These are phyloP conservation scores for Drosophila multiciliata DNA, from an alignment of 2,888 invertebrate species.

Conservation along the genomic window DNA sequence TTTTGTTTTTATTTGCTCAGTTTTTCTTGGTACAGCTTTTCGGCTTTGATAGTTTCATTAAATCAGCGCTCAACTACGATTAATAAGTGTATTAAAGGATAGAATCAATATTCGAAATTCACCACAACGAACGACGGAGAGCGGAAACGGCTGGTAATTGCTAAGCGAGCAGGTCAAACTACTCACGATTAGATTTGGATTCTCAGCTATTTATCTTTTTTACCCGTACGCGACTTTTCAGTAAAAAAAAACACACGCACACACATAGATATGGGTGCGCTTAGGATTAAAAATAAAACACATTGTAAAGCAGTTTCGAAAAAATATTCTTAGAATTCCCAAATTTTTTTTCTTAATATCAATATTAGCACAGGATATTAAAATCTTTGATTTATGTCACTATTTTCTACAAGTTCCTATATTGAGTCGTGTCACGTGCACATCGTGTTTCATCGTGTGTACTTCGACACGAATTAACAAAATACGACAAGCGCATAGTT, in stretches of 20 bases:
- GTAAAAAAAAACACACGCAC: not conserved
- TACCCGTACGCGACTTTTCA: conserved; percentile 14
- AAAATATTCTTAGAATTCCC: not conserved
- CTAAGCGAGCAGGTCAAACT: conserved; percentile 12
- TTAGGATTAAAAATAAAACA: not conserved
- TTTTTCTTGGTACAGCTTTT: not conserved
- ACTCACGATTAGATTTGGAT: conserved; percentile 46
- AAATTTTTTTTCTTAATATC: not conserved
- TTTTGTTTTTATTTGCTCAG: conserved; percentile 14
- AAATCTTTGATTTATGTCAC: not conserved
- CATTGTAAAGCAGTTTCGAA: too few species aligned
- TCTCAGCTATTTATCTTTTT: conserved; percentile 34
- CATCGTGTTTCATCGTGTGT: conserved; percentile 5
- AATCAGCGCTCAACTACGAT: conserved; percentile 41
- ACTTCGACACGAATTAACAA: conserved; percentile 3
- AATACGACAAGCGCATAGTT: not conserved
- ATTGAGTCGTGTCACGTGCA: not conserved
- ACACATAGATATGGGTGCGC: not conserved
- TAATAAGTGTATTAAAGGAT: conserved; percentile 30
- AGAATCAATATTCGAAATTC: conserved; percentile 48
- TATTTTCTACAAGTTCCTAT: not conserved
- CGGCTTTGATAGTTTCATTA: conserved; percentile 36
- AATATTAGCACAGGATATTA: not conserved
- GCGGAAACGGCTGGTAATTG: not conserved
- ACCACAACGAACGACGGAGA: conserved; percentile 36